Conservation (phyloP, 1,140 invertebrate species). For the Drosophila watanabei region DNA sequence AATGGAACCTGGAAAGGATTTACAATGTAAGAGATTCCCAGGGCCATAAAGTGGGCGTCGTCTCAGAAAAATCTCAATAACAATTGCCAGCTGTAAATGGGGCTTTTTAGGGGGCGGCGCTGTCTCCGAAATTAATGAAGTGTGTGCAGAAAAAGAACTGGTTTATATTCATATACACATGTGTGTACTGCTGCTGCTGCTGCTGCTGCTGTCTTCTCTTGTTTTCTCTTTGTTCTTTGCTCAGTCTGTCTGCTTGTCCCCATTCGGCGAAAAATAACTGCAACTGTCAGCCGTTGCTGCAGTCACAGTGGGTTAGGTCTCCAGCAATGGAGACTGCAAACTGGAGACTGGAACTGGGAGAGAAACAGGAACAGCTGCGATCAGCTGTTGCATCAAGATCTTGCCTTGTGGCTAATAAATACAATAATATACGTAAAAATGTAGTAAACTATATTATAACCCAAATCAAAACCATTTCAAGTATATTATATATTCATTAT, state of each 20-base stretch:
- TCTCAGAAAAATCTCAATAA: slow-evolving; percentile 22
- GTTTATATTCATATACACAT: slow-evolving; percentile 58
- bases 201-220: slow-evolving; percentile 72
- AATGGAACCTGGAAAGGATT: slow-evolving; percentile 15
- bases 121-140: slow-evolving; percentile 71
- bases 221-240: slow-evolving; percentile 80
- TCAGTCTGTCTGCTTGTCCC: slow-evolving; percentile 66
- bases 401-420: neutral
- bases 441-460: neutral
- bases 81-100: slow-evolving; percentile 35
- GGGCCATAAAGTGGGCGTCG: slow-evolving; percentile 19
- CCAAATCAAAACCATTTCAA: neutral
- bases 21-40: slow-evolving; percentile 11
- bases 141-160: slow-evolving; percentile 79
- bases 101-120: neutral
- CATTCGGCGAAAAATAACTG: slow-evolving; percentile 81
- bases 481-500: neutral
- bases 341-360: slow-evolving; percentile 17
- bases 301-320: slow-evolving; percentile 6
- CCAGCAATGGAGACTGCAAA: neutral
- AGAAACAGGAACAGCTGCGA: slow-evolving; percentile 10
- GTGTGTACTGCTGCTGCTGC: neutral
- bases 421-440: neutral
- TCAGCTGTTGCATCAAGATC: slow-evolving; percentile 10
- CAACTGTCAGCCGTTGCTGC: slow-evolving; percentile 68